These are phyloP conservation scores for Heteropelma amictum DNA, from an alignment of 2,888 invertebrate genomes.

Conservation along the genomic window DNA sequence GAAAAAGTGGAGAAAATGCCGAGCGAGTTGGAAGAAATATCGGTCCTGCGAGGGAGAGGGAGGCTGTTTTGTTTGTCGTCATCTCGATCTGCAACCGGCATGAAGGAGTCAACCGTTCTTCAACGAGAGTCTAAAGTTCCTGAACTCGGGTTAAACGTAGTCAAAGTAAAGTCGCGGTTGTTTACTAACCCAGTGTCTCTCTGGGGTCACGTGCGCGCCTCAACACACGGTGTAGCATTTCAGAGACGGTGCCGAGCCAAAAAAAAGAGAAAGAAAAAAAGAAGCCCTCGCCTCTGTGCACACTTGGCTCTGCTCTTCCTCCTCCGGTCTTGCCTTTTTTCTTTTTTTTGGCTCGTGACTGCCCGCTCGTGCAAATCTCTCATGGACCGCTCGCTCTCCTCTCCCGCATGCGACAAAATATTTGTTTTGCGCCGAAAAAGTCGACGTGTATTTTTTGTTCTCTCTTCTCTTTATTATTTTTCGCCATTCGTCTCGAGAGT, in stretches of 20 bases:
- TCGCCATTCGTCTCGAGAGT: too few relatives aligned
- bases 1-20: too few relatives aligned
- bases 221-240: conserved; percentile 39
- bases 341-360: neutral
- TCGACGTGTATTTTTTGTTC: conserved; percentile 11
- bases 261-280: conserved; percentile 15
- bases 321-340: neutral
- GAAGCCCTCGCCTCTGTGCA: neutral
- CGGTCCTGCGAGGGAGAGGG: too few relatives aligned
- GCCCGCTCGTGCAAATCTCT: neutral
- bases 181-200: conserved; percentile 36
- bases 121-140: too few relatives aligned
- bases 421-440: conserved; percentile 34
- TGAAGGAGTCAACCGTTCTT: too few relatives aligned
- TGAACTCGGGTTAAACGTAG: conserved; percentile 14
- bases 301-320: neutral
- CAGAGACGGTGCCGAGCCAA: conserved; percentile 33
- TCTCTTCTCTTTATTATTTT: too few relatives aligned
- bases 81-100: too few relatives aligned
- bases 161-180: conserved; percentile 44
- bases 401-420: conserved; percentile 12
- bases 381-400: conserved; percentile 6
- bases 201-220: conserved; percentile 26
- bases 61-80: too few relatives aligned
- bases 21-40: too few relatives aligned